Evolutionary conservation across 2,888 invertebrate genomes (phyloP).

Genomic region (Odontocolon sp.): DNA sequence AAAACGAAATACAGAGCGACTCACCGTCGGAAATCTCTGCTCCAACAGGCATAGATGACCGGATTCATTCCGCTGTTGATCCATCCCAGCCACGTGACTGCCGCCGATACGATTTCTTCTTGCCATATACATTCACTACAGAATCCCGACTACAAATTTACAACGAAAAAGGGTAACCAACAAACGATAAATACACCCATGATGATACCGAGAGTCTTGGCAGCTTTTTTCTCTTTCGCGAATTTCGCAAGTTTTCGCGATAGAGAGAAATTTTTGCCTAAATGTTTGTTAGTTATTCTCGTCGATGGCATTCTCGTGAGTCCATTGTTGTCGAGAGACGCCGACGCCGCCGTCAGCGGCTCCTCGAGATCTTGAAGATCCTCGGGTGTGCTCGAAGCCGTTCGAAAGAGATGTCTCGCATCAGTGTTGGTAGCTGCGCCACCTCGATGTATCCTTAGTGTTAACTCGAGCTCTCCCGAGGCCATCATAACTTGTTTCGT

Average conservation of each 20-base stretch:
- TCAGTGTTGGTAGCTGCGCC: conserved; percentile 87
- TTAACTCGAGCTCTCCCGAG: conserved; percentile 92
- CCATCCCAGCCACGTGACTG: conserved; percentile 97
- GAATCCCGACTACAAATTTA: conserved; percentile 95
- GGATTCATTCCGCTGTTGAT: conserved; percentile 98
- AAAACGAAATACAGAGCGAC: conserved; percentile 65
- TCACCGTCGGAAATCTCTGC: conserved; percentile 96
- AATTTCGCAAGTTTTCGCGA: conserved; percentile 97
- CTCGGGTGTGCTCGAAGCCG: conserved; percentile 77
- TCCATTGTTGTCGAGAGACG: conserved; percentile 90
- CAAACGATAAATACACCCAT: conserved; percentile 98
- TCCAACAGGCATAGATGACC: conserved; percentile 99
- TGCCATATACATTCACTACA: conserved; percentile 93
- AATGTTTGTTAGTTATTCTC: conserved; percentile 84
- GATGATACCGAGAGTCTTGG: conserved; percentile 97
- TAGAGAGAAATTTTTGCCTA: conserved; percentile 94
- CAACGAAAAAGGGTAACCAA: conserved; percentile 98
- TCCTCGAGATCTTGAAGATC: conserved; percentile 84
- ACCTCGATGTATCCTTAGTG: conserved; percentile 96
- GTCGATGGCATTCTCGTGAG: conserved; percentile 87
- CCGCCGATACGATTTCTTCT: conserved; percentile 92
- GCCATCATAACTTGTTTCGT: conserved; percentile 94
- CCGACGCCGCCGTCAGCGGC: conserved; percentile 88
- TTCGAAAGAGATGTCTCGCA: conserved; percentile 76
- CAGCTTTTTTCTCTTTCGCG: conserved; percentile 98